Evolutionary conservation across 2,113 vertebrate species (phyloP).

Genomic region (Lates calcarifer): DNA sequence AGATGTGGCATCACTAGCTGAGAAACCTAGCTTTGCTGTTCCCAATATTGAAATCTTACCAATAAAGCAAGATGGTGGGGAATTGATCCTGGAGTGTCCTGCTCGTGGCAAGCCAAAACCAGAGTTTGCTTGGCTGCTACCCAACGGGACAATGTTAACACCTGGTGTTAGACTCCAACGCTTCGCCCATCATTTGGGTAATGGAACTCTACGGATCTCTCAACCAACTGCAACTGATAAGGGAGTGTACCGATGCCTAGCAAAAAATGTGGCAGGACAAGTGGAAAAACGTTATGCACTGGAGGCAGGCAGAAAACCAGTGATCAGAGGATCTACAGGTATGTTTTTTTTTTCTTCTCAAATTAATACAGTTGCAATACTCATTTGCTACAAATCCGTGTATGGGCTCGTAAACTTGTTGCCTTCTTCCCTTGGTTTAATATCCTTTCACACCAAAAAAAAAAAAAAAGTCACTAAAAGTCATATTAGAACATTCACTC

Average conservation of each 20-base stretch:
- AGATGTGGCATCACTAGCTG: conserved; percentile 82
- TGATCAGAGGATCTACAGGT: conserved; percentile 81
- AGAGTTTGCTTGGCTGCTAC: conserved; percentile 84
- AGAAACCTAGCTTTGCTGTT: conserved; percentile 85
- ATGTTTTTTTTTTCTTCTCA: conserved; percentile 21
- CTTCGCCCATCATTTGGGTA: conserved; percentile 79
- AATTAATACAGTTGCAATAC: not conserved
- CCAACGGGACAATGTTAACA: conserved; percentile 80
- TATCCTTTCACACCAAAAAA: not conserved
- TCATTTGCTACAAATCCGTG: not conserved
- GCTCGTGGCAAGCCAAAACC: conserved; percentile 84
- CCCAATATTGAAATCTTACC: conserved; percentile 85
- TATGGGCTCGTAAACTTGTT: not conserved
- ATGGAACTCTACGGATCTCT: conserved; percentile 81
- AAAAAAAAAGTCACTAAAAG: not conserved
- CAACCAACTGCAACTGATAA: conserved; percentile 77
- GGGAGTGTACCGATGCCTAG: conserved; percentile 85
- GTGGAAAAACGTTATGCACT: conserved; percentile 84
- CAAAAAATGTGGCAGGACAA: conserved; percentile 86
- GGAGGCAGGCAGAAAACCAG: conserved; percentile 82
- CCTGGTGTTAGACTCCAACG: conserved; percentile 80
- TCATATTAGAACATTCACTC: not conserved
- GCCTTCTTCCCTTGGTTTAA: not conserved
- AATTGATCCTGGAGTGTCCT: conserved; percentile 77
- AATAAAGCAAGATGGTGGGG: conserved; percentile 77